A percentile compares a stretch with the other conserved stretches of the same genome.
phyloP scores from a whole-genome alignment of 1,140 invertebrate genomes.

The Sycobia sp. region DNA sequence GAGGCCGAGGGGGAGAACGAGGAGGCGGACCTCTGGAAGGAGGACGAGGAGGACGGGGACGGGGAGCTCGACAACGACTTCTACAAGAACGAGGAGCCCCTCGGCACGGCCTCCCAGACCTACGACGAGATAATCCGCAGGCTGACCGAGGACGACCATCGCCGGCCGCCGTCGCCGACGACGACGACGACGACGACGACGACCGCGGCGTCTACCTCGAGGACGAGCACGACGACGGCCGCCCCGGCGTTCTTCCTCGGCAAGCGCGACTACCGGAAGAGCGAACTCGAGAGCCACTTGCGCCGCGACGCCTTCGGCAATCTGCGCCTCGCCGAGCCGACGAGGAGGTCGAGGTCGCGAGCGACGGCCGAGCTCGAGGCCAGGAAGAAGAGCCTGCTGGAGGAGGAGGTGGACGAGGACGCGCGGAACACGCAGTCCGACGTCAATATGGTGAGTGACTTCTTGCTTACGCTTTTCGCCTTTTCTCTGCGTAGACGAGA shows the following conservation, averaged over 20 bases:
- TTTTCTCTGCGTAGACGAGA: no score
- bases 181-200: no score
- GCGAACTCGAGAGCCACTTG: constrained; percentile 44
- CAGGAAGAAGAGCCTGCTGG: constrained; percentile 7
- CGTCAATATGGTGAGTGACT: constrained; percentile 24
- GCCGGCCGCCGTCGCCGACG: constrained; percentile 22
- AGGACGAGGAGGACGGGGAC: constrained; percentile 38
- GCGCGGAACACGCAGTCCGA: constrained; percentile 8
- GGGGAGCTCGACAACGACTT: constrained; percentile 39
- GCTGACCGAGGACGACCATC: constrained; percentile 47
- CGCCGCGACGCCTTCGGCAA: constrained; percentile 47
- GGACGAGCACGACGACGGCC: constrained; percentile 33
- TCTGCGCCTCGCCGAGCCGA: constrained; percentile 37
- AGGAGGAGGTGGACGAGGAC: not conserved
- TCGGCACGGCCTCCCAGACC: constrained; percentile 39
- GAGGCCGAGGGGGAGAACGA: constrained; percentile 34
- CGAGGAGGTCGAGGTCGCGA: constrained; percentile 34
- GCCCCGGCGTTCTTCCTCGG: constrained; percentile 24
- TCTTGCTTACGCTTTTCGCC: no score
- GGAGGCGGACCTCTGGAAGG: constrained; percentile 34
- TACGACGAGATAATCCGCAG: constrained; percentile 57
- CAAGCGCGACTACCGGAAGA: constrained; percentile 48
- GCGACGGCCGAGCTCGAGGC: not conserved
- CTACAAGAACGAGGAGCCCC: constrained; percentile 39
- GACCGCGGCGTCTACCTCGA: constrained; percentile 38